Conservation (phyloP, 2,888 invertebrate species). For the Spisula solida region DNA sequence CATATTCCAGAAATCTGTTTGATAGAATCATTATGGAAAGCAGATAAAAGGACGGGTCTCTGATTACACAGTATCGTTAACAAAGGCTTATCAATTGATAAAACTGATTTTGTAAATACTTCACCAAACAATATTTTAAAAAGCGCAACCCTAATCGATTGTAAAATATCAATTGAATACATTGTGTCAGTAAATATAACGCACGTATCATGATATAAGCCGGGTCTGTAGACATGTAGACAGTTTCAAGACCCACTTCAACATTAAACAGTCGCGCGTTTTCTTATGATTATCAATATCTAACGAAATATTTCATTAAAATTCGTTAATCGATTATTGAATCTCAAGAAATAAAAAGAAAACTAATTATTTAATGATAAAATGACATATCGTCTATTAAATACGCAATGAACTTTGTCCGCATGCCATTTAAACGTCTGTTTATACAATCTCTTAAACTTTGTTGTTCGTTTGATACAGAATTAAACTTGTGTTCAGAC, state of each 20-base stretch:
- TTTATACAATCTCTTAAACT: not conserved
- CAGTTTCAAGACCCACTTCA: not conserved
- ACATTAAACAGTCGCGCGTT: not conserved
- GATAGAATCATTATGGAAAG: not conserved
- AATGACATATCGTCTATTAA: slow-evolving; percentile 22
- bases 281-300: slow-evolving; percentile 27
- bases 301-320: slow-evolving; percentile 5
- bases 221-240: not conserved
- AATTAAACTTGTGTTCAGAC: not conserved
- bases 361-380: slow-evolving; percentile 25
- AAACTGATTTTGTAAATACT: not conserved
- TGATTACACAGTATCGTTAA: not conserved
- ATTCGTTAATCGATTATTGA: slow-evolving; percentile 20
- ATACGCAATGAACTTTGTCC: not conserved
- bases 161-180: not conserved
- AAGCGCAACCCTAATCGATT: not conserved
- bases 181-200: not conserved
- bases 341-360: not conserved
- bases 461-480: not conserved
- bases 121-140: not conserved
- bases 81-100: not conserved
- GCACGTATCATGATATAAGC: not conserved
- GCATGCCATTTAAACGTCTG: not conserved
- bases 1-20: not conserved
- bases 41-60: not conserved